A percentile compares a stretch with the other conserved stretches of the same genome.
Evolutionary conservation across 2,797 vertebrate genomes (phyloP).

Genomic region (Gymnocypris eckloni): DNA sequence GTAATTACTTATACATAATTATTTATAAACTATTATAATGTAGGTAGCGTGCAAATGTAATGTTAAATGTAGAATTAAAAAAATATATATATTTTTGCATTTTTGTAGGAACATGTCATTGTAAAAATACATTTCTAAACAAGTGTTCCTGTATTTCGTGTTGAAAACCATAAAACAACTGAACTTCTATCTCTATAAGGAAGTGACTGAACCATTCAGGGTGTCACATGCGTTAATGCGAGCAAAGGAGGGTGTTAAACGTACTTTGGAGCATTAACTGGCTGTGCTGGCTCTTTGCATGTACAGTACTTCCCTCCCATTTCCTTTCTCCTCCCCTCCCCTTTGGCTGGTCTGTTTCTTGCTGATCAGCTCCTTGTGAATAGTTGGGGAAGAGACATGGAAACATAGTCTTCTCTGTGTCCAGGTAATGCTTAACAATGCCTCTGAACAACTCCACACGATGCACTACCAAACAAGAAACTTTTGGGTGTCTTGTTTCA

Average conservation of each 20-base stretch:
- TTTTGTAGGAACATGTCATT: not conserved
- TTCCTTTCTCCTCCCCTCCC: conserved; percentile 39
- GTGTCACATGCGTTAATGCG: conserved; percentile 63
- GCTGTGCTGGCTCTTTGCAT: conserved; percentile 56
- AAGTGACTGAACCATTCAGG: conserved; percentile 60
- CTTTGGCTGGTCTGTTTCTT: conserved; percentile 25
- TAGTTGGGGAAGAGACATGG: conserved; percentile 39
- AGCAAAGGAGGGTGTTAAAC: conserved; percentile 52
- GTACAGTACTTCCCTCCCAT: conserved; percentile 65
- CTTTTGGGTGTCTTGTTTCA: conserved; percentile 4
- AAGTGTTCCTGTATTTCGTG: not conserved
- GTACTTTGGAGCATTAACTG: conserved; percentile 44
- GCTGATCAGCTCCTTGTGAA: conserved; percentile 43
- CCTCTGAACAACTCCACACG: not conserved
- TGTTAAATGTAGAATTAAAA: not conserved
- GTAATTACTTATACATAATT: not conserved
- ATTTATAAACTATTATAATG: not conserved
- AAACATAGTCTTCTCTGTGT: conserved; percentile 45
- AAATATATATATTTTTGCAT: not conserved
- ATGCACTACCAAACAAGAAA: not conserved
- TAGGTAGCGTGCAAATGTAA: not conserved
- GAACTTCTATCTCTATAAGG: conserved; percentile 49
- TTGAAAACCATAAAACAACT: not conserved
- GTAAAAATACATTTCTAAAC: not conserved
- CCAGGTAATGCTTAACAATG: conserved; percentile 62